Conservation (phyloP, 2,797 vertebrate genomes). For the Enteromius anoplus region DNA sequence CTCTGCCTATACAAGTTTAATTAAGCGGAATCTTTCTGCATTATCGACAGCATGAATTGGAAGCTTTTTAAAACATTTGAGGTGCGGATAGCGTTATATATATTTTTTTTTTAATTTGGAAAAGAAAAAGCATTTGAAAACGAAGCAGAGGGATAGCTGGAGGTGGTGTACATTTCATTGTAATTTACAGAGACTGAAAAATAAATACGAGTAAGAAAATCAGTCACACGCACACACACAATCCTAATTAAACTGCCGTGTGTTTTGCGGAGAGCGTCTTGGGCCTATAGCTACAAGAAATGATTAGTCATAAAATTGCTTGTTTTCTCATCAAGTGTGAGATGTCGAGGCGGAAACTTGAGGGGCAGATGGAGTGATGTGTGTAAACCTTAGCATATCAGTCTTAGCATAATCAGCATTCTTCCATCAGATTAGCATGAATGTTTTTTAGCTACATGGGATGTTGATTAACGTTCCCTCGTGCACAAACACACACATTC, state of each 20-base stretch:
- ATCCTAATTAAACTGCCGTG: conserved; percentile 2
- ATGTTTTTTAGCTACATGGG: not conserved
- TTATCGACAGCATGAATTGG: conserved; percentile 72
- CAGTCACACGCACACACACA: not conserved
- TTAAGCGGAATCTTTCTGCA: conserved; percentile 73
- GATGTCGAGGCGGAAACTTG: not conserved
- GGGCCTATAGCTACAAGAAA: not conserved
- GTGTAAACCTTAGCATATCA: not conserved
- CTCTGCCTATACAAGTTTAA: conserved; percentile 77
- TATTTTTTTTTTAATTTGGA: conserved; percentile 56
- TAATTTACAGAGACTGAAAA: conserved; percentile 64
- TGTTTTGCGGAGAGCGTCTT: not conserved
- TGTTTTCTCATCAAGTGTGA: not conserved
- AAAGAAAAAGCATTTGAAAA: conserved; percentile 64
- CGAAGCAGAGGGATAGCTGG: conserved; percentile 66
- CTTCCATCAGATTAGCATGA: conserved; percentile 22
- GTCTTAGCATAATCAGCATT: conserved; percentile 15
- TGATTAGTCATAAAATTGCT: conserved; percentile 2
- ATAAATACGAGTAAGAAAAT: conserved; percentile 13
- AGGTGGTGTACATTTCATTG: conserved; percentile 72
- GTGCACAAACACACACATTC: not conserved
- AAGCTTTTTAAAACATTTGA: conserved; percentile 48
- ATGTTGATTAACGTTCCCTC: not conserved
- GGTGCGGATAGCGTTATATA: conserved; percentile 52
- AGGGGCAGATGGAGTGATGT: not conserved